phyloP scores from a whole-genome alignment of 1,140 invertebrate genomes.

The Achroia grisella region DNA sequence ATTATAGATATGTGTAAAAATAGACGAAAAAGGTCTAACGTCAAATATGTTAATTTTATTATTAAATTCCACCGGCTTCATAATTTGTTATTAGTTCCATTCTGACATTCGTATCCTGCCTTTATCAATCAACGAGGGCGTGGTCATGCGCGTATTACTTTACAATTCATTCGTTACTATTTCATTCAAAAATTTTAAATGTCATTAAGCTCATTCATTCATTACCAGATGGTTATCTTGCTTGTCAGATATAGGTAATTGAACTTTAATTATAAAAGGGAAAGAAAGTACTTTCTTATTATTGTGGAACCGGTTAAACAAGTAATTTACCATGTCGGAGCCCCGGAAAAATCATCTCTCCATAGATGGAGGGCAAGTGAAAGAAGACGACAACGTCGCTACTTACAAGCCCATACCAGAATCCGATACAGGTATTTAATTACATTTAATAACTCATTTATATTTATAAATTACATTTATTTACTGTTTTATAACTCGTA shows the following conservation, averaged over 20 bases:
- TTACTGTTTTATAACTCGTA: too few species aligned
- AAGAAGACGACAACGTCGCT: constrained; percentile 58
- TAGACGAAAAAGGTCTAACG: too few species aligned
- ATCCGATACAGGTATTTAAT: constrained; percentile 71
- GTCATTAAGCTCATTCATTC: constrained; percentile 20
- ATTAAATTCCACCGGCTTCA: too few species aligned
- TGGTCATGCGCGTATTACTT: neutral
- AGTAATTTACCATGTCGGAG: constrained; percentile 59
- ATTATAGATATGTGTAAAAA: too few species aligned
- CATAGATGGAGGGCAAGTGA: constrained; percentile 62
- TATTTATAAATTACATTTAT: too few species aligned
- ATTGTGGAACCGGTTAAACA: constrained; percentile 23
- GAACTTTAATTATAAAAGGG: constrained; percentile 19
- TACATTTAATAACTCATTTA: constrained; percentile 9
- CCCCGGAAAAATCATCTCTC: constrained; percentile 57
- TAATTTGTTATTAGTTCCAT: too few species aligned
- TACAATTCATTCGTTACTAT: constrained; percentile 3
- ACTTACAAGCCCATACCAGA: constrained; percentile 77
- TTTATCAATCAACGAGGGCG: neutral
- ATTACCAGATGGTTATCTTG: neutral
- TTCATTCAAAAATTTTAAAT: neutral
- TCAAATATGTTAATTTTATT: too few species aligned
- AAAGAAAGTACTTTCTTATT: constrained; percentile 28
- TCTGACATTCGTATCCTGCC: too few species aligned
- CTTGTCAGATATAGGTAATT: constrained; percentile 13